Base-by-base conservation (phyloP, 2,113 vertebrate genomes). In the Talpa occidentalis region DNA sequence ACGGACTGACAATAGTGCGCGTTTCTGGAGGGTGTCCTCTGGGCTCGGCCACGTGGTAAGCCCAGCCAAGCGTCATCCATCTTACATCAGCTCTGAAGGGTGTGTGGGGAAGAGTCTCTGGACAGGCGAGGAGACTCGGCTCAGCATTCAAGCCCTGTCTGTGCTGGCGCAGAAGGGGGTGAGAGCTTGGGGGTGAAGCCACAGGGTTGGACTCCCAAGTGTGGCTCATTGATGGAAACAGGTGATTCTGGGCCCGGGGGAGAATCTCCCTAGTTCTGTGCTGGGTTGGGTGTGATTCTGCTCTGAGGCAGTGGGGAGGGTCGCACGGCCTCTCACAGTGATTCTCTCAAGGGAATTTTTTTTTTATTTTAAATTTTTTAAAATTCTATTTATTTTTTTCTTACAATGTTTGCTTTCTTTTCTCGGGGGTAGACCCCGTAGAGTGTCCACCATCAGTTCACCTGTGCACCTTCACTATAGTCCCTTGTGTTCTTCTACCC, bases 191-290 rank as follows among this genome's bases (percentile, higher is more conserved):
- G 26, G 64, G 8, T 30, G 35, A 66, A 22, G 22, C 30, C 70
- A 28, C 40, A 37, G n/a, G 3, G 7, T 73, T 62, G 26, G 44
- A 76, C 64, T 70, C 26, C n/a, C 1, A 19, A 1, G 40, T 10
- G 5, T 59, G 12, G 28, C 30, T 64, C n/a, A 28, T 10, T 28
- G 66, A 1, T 14, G n/a, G 28, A 67, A 64, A 26, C 19, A 84
- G 14, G n/a, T 17, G 22, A 30, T 19, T 37, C 56, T 56, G 5
- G 59, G n/a, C 7, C 7, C 2, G 0, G 0, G 30, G 44, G 1
- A 2, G 4, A 10, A 2, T 17, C 44, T 40, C 17, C 17, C 40
- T 3, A 2, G 47, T 42, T 35, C 79, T 56, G 26, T 5, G 10
- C 1, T 10, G 74, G 32, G 52, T 47, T 12, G 14, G 28, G 15